These are phyloP conservation scores for Lepilemur ruficaudatus DNA, from an alignment of 2,797 vertebrate species.

Conservation along the genomic window DNA sequence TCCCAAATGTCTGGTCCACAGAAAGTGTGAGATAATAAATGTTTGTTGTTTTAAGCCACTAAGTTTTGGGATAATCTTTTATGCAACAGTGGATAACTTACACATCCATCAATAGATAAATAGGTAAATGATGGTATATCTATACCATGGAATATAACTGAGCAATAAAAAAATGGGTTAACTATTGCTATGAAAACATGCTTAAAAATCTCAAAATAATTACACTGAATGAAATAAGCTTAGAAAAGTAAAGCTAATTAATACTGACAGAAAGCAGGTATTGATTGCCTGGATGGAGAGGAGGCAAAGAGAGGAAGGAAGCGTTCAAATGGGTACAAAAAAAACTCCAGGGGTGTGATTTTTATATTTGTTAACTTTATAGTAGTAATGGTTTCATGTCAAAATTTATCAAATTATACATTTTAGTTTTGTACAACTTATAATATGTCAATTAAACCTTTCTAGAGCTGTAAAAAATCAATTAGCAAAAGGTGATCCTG, in stretches of 20 bases:
- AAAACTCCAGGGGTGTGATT: background rate
- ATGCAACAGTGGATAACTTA: background rate
- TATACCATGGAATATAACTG: background rate
- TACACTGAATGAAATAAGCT: background rate
- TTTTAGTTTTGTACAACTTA: background rate
- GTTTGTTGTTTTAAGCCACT: background rate
- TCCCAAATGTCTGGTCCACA: background rate
- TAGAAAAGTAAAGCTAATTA: background rate
- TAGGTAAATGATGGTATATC: background rate
- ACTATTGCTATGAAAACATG: background rate
- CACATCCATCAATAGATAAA: background rate
- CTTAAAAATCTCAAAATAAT: background rate
- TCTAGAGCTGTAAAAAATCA: background rate
- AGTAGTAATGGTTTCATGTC: background rate
- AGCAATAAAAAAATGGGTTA: background rate
- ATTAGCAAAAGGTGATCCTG: background rate
- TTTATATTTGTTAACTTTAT: background rate
- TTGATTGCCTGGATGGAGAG: background rate
- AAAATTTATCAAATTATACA: background rate
- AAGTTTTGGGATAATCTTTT: background rate
- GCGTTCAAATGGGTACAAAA: background rate
- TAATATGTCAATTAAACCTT: background rate
- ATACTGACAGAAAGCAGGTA: background rate
- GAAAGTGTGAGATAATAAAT: background rate
- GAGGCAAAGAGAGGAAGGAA: background rate